These are phyloP conservation scores for Cyprinella venusta DNA, from an alignment of 2,797 vertebrate species.

Conservation along the genomic window DNA sequence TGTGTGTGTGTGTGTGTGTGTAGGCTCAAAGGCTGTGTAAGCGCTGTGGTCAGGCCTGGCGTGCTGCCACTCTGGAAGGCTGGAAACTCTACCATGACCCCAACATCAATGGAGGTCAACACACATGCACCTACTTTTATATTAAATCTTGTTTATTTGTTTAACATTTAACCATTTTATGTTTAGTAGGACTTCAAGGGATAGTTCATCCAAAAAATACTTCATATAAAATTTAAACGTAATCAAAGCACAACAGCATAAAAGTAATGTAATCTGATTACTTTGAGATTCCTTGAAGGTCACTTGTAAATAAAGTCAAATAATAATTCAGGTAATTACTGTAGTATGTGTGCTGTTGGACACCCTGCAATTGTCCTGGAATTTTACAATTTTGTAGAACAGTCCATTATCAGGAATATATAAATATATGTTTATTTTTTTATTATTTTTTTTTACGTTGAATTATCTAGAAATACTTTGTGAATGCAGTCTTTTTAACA, in stretches of 20 bases:
- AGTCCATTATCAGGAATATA: too few relatives aligned
- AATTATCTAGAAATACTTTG: neutral
- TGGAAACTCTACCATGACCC: slow-evolving; percentile 98
- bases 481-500: neutral
- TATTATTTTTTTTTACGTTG: too few relatives aligned
- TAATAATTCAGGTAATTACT: neutral
- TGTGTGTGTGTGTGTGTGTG: slow-evolving; percentile 51
- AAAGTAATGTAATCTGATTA: too few relatives aligned
- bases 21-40: slow-evolving; percentile 95
- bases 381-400: neutral
- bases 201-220: neutral
- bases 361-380: neutral
- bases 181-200: neutral
- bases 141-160: neutral
- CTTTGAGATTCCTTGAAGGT: too few relatives aligned
- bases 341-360: neutral
- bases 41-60: slow-evolving; percentile 97
- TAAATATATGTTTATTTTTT: too few relatives aligned
- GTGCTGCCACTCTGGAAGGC: slow-evolving; percentile 96
- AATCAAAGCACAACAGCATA: too few relatives aligned
- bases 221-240: too few relatives aligned
- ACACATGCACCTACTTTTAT: neutral
- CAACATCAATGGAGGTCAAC: slow-evolving; percentile 87
- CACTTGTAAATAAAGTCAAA: too few relatives aligned
- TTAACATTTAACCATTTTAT: neutral